phyloP scores from a whole-genome alignment of 2,113 vertebrate genomes.

The Strix uralensis region DNA sequence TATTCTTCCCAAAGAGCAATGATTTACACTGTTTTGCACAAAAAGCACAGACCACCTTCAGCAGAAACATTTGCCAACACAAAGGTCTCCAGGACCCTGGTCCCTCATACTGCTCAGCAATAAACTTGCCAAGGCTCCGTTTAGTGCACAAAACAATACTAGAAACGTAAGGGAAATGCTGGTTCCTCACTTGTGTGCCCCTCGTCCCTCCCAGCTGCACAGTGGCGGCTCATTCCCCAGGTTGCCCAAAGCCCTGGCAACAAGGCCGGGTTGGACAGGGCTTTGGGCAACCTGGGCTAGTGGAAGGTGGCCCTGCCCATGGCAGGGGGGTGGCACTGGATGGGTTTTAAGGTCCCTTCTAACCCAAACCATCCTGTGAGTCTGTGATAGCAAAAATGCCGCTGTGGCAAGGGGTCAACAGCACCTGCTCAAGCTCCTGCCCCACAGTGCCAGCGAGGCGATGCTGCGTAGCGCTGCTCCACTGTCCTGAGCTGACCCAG shows the following conservation, averaged over 20 bases:
- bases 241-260: too few species aligned
- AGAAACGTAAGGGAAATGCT: not conserved
- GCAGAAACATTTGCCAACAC: fast-evolving
- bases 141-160: not conserved
- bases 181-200: not conserved
- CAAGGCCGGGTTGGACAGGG: too few species aligned
- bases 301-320: too few species aligned
- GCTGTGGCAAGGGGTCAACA: not conserved
- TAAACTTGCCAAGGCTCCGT: not conserved
- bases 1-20: not conserved
- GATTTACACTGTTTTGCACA: not conserved
- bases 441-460: not conserved
- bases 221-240: not conserved
- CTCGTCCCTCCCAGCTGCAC: not conserved
- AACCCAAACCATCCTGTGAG: too few species aligned
- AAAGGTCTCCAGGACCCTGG: not conserved
- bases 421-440: not conserved
- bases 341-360: too few species aligned
- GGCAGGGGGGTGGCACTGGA: too few species aligned
- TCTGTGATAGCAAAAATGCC: not conserved
- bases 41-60: not conserved
- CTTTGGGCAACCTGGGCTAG: too few species aligned
- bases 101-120: not conserved
- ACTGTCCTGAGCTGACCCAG: not conserved
- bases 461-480: not conserved